Evolutionary conservation across 2,888 invertebrate genomes (phyloP).

Genomic region (Tethea ocularis): DNA sequence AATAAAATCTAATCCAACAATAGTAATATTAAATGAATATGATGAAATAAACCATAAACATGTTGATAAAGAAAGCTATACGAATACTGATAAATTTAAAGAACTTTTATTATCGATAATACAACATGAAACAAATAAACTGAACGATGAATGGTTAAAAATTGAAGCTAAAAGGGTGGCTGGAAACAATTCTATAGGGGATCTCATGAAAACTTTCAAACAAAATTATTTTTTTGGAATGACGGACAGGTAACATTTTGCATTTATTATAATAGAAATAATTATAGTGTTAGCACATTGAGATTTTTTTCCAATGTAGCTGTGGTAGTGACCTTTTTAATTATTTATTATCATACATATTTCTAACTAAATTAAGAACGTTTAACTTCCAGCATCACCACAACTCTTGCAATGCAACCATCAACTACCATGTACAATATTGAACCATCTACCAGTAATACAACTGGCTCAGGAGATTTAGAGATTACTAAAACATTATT

Average conservation of each 20-base stretch:
- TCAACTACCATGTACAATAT: too few relatives aligned
- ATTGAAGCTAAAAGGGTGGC: slow-evolving; percentile 17
- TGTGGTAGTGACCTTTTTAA: too few relatives aligned
- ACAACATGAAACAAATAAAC: slow-evolving; percentile 44
- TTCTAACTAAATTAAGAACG: too few relatives aligned
- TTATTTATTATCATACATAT: too few relatives aligned
- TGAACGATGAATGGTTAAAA: slow-evolving; percentile 35
- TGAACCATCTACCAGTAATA: not conserved
- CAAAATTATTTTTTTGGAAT: not conserved
- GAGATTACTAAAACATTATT: too few relatives aligned
- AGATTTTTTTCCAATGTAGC: too few relatives aligned
- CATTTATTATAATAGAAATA: too few relatives aligned
- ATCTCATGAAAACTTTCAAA: not conserved
- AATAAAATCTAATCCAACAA: not conserved
- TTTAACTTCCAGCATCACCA: too few relatives aligned
- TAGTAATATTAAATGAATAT: slow-evolving; percentile 31
- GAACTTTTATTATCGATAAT: slow-evolving; percentile 48
- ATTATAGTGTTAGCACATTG: too few relatives aligned
- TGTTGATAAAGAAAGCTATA: not conserved
- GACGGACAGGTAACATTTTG: not conserved
- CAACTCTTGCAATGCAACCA: not conserved
- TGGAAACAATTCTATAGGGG: not conserved
- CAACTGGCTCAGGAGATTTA: not conserved
- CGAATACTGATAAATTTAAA: not conserved
- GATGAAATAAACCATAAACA: slow-evolving; percentile 13